Evolutionary conservation across 2,797 vertebrate species (phyloP).

Genomic region (Myripristis jacobus): DNA sequence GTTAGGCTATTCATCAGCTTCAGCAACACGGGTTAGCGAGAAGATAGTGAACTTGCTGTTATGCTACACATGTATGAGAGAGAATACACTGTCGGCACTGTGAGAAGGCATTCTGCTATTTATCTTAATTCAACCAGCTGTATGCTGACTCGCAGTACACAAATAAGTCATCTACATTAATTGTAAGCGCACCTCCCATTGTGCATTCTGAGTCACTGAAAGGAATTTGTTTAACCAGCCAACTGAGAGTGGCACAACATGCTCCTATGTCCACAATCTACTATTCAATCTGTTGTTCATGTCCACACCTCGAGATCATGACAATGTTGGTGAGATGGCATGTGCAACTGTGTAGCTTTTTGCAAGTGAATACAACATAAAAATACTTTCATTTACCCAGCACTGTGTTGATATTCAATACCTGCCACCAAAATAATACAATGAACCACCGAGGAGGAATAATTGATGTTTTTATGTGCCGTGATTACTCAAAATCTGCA

Average conservation of each 20-base stretch:
- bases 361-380: constrained; percentile 17
- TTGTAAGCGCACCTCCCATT: constrained; percentile 5
- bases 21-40: neutral
- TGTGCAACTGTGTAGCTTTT: neutral
- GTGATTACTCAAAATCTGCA: neutral
- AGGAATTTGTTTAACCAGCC: constrained; percentile 47
- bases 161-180: constrained; percentile 22
- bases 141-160: neutral
- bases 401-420: neutral
- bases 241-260: constrained; percentile 15
- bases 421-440: constrained; percentile 10
- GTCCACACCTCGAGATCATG: constrained; percentile 17
- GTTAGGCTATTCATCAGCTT: constrained; percentile 27
- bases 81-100: constrained; percentile 33
- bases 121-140: constrained; percentile 12
- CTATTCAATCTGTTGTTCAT: constrained; percentile 5
- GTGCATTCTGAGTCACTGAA: constrained; percentile 45
- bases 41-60: constrained; percentile 34
- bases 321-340: constrained; percentile 30
- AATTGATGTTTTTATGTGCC: neutral
- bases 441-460: neutral
- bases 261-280: constrained; percentile 22
- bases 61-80: neutral
- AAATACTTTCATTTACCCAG: constrained; percentile 35
- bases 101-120: constrained; percentile 17